Evolutionary conservation across 2,113 vertebrate genomes (phyloP).

Genomic region (Pseudopipra pipra): DNA sequence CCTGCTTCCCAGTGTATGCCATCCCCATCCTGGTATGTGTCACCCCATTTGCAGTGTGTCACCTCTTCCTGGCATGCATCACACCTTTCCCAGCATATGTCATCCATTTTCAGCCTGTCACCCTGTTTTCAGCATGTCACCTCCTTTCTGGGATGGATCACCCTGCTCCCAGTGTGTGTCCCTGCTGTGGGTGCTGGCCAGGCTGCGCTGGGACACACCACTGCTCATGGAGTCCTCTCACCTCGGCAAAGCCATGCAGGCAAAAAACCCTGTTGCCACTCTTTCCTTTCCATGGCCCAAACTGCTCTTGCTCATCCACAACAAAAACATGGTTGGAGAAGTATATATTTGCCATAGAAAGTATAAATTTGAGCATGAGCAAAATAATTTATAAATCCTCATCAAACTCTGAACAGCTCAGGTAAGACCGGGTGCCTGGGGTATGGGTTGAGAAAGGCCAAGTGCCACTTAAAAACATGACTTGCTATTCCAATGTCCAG

Average conservation of each 20-base stretch:
- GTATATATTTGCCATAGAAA: not conserved
- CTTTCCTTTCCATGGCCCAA: not conserved
- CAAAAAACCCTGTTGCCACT: not conserved
- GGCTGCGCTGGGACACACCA: accelerated
- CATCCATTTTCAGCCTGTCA: not conserved
- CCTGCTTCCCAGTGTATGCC: not conserved
- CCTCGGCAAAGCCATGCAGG: not conserved
- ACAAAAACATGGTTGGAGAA: not conserved
- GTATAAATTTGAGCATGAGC: not conserved
- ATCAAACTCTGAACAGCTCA: not conserved
- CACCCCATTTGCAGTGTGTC: not conserved
- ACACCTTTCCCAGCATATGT: not conserved
- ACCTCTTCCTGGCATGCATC: not conserved
- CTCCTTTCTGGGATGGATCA: not conserved
- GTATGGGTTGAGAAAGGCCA: not conserved
- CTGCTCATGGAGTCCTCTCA: not conserved
- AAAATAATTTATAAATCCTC: not conserved
- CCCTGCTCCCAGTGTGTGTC: not conserved
- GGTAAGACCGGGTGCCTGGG: not conserved
- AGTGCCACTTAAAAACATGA: not conserved
- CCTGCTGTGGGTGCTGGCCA: not conserved
- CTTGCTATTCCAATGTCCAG: accelerated
- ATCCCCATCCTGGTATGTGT: not conserved
- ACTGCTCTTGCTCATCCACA: not conserved
- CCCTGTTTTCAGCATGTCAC: not conserved